Evolutionary conservation across 1,140 invertebrate genomes (phyloP), one percentile per base, ranked within the genome.

Genomic region (Cydia strobilella): DNA sequence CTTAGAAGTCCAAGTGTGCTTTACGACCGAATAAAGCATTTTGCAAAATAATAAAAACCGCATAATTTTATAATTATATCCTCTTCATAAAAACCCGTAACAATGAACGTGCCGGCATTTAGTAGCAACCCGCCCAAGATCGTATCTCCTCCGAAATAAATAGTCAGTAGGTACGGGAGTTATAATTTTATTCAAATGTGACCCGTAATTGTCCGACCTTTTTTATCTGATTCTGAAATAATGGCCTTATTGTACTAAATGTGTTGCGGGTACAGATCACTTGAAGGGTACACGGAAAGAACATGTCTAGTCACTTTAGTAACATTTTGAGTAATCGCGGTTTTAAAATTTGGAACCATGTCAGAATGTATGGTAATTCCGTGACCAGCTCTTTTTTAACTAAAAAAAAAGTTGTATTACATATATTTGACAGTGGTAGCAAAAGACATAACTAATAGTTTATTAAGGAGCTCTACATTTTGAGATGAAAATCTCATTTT

Each of bases 121-220:
- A 78, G 69, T 62, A 77, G 74, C 75, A 59, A 77, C 74, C 66
- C 79, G 75, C 73, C 62, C 63, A 23, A 54, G 72, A 73, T 72
- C 35, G 35, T 72, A 72, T 72, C 71, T 72, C 39, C 27, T 25
- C 39, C 74, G 62, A 54, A 80, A 77, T 80, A 82, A 79, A 77
- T 80, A 79, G 72, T 75, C 62, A 66, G 75, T 75, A 79, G 80
- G 80, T 75, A 79, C 81, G 80, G 82, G 82, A 81, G 81, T 83
- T 79, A 82, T 84, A 80, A 85, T 84, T 85, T 82, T 72, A 82
- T 84, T 84, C 78, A 76, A 81, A 81, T 77, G 77, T 72, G 42
- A 27, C 54, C 74, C 76, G 77, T 85, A 85, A 84, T 81, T 82
- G 79, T 74, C 63, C 23, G 62, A 66, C 76, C 74, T 75, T 77